Conservation (phyloP, 2,113 vertebrate species). For the Apistogramma diplotaenia region DNA sequence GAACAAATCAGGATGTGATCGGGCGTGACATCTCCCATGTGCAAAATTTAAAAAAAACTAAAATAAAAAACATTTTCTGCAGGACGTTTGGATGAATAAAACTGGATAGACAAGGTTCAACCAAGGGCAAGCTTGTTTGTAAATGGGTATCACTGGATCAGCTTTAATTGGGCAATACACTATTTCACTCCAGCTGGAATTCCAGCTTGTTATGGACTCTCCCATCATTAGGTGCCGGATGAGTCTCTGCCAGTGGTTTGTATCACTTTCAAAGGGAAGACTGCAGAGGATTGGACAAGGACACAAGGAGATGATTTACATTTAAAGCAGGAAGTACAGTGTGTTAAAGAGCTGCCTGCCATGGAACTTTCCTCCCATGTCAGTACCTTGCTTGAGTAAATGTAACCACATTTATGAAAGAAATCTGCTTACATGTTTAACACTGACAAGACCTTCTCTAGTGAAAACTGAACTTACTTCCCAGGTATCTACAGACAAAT, state of each 20-base stretch:
- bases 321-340: neutral
- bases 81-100: neutral
- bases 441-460: neutral
- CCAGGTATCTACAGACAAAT: fast-evolving
- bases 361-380: neutral
- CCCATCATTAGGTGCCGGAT: neutral
- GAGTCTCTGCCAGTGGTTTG: neutral
- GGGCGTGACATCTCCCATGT: neutral
- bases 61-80: neutral
- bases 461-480: fast-evolving
- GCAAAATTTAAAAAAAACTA: neutral
- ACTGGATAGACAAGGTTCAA: neutral
- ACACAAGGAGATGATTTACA: neutral
- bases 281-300: neutral
- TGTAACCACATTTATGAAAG: neutral
- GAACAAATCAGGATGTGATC: neutral
- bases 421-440: neutral
- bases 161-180: neutral
- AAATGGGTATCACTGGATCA: neutral
- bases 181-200: neutral
- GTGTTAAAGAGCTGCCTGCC: fast-evolving
- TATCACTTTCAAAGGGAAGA: neutral
- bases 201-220: neutral
- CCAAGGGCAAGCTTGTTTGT: neutral
- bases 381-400: fast-evolving